These are phyloP conservation scores for Ophioninae sp. DNA, from an alignment of 2,888 invertebrate species.

Conservation along the genomic window DNA sequence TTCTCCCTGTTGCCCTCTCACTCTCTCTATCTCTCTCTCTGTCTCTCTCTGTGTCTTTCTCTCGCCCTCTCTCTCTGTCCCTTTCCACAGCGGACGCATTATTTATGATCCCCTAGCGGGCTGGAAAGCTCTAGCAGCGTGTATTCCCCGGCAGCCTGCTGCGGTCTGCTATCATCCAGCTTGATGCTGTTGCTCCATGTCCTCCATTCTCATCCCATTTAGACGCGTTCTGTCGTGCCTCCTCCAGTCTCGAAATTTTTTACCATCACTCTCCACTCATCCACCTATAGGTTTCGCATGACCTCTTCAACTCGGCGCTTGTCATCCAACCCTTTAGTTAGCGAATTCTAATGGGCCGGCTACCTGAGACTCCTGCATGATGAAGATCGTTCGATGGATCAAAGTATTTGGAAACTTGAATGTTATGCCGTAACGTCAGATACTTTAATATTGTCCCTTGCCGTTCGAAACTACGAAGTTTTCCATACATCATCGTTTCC, in stretches of 20 bases:
- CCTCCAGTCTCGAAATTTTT: conserved; percentile 1
- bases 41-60: too few species aligned
- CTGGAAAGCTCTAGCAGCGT: conserved; percentile 40
- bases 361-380: background rate
- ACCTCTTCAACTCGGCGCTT: background rate
- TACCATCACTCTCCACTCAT: background rate
- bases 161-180: conserved; percentile 57
- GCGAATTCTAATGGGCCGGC: background rate
- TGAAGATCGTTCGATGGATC: background rate
- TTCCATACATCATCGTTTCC: conserved; percentile 18
- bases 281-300: background rate
- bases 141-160: conserved; percentile 51
- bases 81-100: conserved; percentile 57
- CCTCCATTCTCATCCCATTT: conserved; percentile 50
- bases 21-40: too few species aligned
- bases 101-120: conserved; percentile 62
- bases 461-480: background rate
- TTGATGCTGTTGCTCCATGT: conserved; percentile 52
- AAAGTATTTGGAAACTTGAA: background rate
- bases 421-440: too few species aligned
- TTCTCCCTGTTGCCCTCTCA: too few species aligned
- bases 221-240: conserved; percentile 17
- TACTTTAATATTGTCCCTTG: background rate
- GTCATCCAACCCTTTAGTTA: background rate
- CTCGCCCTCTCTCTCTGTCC: conserved; percentile 30